phyloP scores from a whole-genome alignment of 2,888 invertebrate genomes.

The Aphidoletes aphidimyza region DNA sequence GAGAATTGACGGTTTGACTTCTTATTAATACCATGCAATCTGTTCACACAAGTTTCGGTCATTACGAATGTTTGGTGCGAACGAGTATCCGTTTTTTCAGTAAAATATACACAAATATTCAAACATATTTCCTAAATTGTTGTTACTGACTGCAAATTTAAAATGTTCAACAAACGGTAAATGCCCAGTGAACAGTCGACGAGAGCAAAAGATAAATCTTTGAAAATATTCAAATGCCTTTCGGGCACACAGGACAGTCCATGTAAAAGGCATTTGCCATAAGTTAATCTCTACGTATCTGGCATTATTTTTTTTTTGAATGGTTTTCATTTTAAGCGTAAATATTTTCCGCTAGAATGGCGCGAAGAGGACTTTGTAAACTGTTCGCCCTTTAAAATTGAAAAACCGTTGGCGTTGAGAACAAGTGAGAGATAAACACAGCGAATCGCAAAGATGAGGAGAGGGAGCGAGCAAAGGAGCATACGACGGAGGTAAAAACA shows the following conservation, averaged over 20 bases:
- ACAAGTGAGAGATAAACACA: too few species aligned
- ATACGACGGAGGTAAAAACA: too few species aligned
- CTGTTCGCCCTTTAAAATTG: background rate
- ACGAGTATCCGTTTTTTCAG: background rate
- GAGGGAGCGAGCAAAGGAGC: too few species aligned
- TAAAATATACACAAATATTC: background rate
- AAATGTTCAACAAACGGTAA: too few species aligned
- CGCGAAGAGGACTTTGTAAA: background rate
- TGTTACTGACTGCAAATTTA: background rate
- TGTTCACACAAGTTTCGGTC: slow-evolving; percentile 17
- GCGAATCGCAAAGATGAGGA: too few species aligned
- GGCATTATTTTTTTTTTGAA: slow-evolving; percentile 27
- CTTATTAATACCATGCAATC: slow-evolving; percentile 40
- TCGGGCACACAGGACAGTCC: background rate
- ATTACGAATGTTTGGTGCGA: background rate
- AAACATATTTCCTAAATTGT: slow-evolving; percentile 18
- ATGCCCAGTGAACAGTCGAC: too few species aligned
- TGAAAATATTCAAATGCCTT: background rate
- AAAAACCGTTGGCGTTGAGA: background rate
- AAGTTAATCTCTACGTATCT: slow-evolving; percentile 25
- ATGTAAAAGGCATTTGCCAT: background rate
- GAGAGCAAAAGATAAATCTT: slow-evolving; percentile 38
- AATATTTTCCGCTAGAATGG: slow-evolving; percentile 7
- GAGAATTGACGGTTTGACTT: background rate
- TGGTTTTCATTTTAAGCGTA: background rate